These are phyloP conservation scores for Athripsodes cinereus DNA, from an alignment of 2,888 invertebrate species.

Conservation along the genomic window DNA sequence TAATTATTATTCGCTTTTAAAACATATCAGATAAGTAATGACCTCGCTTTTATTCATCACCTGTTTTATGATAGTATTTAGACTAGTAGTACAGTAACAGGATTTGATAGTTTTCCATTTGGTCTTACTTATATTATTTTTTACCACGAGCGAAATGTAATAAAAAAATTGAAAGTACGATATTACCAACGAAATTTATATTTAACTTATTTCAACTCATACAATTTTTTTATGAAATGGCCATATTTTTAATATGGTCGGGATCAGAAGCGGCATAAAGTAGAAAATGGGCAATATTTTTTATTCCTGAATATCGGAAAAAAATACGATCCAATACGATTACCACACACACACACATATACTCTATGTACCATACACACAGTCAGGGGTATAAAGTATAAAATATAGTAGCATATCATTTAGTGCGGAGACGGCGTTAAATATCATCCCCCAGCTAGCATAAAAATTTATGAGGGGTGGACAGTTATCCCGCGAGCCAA, in stretches of 20 bases:
- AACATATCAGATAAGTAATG: too few species aligned
- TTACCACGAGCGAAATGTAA: too few species aligned
- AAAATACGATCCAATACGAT: slow-evolving; percentile 15
- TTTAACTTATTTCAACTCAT: not conserved
- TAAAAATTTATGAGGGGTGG: slow-evolving; percentile 28
- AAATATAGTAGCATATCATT: slow-evolving; percentile 21
- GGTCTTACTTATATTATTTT: too few species aligned
- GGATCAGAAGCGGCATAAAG: not conserved
- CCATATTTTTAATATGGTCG: not conserved
- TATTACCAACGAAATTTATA: not conserved
- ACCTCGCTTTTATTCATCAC: too few species aligned
- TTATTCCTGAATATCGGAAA: slow-evolving; percentile 3
- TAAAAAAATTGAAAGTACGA: not conserved
- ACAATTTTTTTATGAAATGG: not conserved
- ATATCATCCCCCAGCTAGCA: slow-evolving; percentile 24
- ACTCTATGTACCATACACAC: not conserved
- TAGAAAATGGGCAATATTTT: slow-evolving; percentile 1
- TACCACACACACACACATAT: slow-evolving; percentile 3
- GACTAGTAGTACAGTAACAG: too few species aligned
- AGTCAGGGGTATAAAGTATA: slow-evolving; percentile 13
- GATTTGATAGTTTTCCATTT: too few species aligned
- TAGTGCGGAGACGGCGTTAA: slow-evolving; percentile 24
- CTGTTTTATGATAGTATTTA: too few species aligned
- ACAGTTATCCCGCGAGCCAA: slow-evolving; percentile 26
- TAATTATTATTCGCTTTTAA: too few species aligned